Evolutionary conservation across 2,797 vertebrate genomes (phyloP), one percentile per base, ranked within the genome.

Genomic region (Cetoscarus ocellatus): DNA sequence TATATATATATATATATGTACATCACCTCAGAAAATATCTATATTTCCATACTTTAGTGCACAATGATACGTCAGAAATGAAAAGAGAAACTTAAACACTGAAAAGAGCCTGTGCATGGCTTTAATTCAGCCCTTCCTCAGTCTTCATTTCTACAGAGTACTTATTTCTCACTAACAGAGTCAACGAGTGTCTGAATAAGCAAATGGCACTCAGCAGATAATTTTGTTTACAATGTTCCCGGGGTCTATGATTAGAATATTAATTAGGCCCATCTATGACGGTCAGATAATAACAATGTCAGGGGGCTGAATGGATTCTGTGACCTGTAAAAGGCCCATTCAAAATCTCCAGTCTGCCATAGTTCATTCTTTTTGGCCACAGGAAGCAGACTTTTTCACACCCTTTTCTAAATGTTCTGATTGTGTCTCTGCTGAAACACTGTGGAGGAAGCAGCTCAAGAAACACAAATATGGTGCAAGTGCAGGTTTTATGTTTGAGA

Each of bases 241-340:
- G 68, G 79, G 79, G 96, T 93, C 95, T 98, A 96, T 97, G 97
- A 97, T 95, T 94, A 95, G 97, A 98, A 99, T 98, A 98, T 98
- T 96, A 99, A 99, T 97, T 96, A 98, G 96, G 94, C 85, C 94
- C 95, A 96, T 98, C 96, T 96, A 96, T 97, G 97, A 96, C 94
- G 93, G 92, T 95, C 68, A 91, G 93, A 96, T 96, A 97, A 97
- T 97, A 97, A 97, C 96, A 97, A 95, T 96, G 97, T 96, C 95
- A 94, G 87, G 65, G 83, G 85, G 88, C 83, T 98, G 96, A 99
- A 98, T 96, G 91, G 96, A 95, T 91, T 93, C 97, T 89, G 91
- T 99, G 98, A 99, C 97, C 97, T 99, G 98, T 97, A 96, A 98
- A 97, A 96, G 95, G 94, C 92, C 96, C 87, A 97, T 98, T 98